Evolutionary conservation across 2,888 invertebrate species (phyloP).

Genomic region (Andrena dorsata): DNA sequence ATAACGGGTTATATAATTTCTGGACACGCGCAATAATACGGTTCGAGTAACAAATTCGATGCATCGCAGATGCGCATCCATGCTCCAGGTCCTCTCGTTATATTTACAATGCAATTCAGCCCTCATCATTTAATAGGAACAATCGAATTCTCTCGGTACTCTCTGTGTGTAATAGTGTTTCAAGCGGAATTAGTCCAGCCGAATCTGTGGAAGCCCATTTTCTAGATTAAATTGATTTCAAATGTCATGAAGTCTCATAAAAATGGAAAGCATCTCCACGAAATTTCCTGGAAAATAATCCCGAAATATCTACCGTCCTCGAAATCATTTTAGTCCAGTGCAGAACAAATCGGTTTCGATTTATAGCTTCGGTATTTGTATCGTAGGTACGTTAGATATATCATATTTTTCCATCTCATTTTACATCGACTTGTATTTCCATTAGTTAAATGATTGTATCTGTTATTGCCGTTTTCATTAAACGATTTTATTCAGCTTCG

Average conservation of each 20-base stretch:
- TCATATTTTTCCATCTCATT: conserved; percentile 14
- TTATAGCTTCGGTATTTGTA: background rate
- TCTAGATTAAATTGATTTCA: conserved; percentile 22
- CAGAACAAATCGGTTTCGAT: conserved; percentile 19
- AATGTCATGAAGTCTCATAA: background rate
- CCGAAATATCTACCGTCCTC: background rate
- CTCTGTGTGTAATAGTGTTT: conserved; percentile 25
- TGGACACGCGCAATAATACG: conserved; percentile 66
- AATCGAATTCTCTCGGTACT: conserved; percentile 5
- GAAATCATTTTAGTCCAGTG: background rate
- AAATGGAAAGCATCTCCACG: background rate
- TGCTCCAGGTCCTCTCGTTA: background rate
- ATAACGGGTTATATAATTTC: conserved; percentile 69
- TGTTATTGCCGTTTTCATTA: too few relatives aligned
- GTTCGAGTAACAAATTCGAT: conserved; percentile 66
- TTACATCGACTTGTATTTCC: background rate
- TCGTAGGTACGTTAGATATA: background rate
- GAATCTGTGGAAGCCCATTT: background rate
- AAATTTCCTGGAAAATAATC: background rate
- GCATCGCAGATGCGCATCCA: conserved; percentile 21
- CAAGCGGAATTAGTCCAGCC: conserved; percentile 18
- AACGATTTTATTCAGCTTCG: too few relatives aligned
- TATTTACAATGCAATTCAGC: background rate
- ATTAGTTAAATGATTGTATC: background rate
- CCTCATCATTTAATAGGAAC: conserved; percentile 18